Conservation (phyloP, 2,888 invertebrate species). For the Eustalomyia histrio region DNA sequence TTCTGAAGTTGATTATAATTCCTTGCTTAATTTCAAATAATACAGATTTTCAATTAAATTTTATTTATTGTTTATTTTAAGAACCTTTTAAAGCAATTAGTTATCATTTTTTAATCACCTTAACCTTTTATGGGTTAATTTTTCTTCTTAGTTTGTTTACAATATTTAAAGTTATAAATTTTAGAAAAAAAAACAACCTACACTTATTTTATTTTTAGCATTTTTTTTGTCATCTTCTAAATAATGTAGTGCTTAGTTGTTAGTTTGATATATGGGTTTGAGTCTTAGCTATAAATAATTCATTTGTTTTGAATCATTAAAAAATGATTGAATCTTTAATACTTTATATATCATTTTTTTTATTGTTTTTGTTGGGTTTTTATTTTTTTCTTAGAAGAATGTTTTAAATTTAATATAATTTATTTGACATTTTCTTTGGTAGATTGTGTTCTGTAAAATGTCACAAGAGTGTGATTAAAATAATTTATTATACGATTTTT, state of each 20-base stretch:
- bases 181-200: conserved; percentile 3
- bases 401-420: conserved; percentile 51
- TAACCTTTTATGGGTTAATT: background rate
- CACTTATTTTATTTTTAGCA: background rate
- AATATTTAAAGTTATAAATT: conserved; percentile 17
- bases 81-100: too few relatives aligned
- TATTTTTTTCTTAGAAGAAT: conserved; percentile 34
- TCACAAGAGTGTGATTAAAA: conserved; percentile 55
- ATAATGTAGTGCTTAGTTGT: conserved; percentile 31
- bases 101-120: background rate
- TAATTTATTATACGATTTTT: conserved; percentile 48
- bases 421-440: conserved; percentile 62
- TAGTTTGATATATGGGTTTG: conserved; percentile 56
- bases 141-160: background rate
- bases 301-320: conserved; percentile 57
- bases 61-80: too few relatives aligned
- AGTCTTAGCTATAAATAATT: conserved; percentile 62
- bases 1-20: too few relatives aligned
- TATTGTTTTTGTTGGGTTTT: conserved; percentile 22
- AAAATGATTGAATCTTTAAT: conserved; percentile 60
- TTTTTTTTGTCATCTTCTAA: background rate
- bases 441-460: conserved; percentile 57
- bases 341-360: conserved; percentile 59
- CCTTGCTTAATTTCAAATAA: too few relatives aligned
- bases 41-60: too few relatives aligned